Conservation (phyloP, 2,888 invertebrate species). For the Rotaria magnacalcarata region DNA sequence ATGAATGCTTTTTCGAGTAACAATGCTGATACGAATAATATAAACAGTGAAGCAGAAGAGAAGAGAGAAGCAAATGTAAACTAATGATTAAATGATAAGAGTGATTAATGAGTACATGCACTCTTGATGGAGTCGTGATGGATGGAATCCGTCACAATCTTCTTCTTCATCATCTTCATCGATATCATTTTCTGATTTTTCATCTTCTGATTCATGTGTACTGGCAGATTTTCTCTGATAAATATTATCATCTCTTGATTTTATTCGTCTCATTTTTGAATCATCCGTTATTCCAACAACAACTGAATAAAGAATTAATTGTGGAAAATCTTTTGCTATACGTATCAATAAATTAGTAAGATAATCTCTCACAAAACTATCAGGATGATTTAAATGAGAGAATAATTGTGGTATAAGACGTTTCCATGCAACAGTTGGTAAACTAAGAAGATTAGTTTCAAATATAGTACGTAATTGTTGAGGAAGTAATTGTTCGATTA, state of each 20-base stretch:
- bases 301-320: conserved; percentile 85
- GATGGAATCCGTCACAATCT: too few relatives aligned
- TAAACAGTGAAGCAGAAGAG: too few relatives aligned
- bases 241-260: conserved; percentile 55
- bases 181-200: conserved; percentile 45
- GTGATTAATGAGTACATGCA: too few relatives aligned
- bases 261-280: conserved; percentile 50
- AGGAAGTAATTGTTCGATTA: conserved; percentile 65
- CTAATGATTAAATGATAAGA: too few relatives aligned
- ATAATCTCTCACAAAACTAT: conserved; percentile 77
- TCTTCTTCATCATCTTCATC: conserved; percentile 49
- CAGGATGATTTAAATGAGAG: conserved; percentile 84
- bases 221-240: conserved; percentile 48
- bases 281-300: conserved; percentile 68
- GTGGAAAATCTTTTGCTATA: conserved; percentile 83
- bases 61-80: too few relatives aligned
- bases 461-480: conserved; percentile 78
- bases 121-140: too few relatives aligned
- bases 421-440: conserved; percentile 89
- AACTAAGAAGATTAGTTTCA: conserved; percentile 78
- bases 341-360: conserved; percentile 79
- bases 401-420: conserved; percentile 89
- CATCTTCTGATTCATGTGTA: conserved; percentile 50
- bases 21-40: too few relatives aligned
- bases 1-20: too few relatives aligned